Conservation (phyloP, 2,113 vertebrate genomes). For the Myodes glareolus region DNA sequence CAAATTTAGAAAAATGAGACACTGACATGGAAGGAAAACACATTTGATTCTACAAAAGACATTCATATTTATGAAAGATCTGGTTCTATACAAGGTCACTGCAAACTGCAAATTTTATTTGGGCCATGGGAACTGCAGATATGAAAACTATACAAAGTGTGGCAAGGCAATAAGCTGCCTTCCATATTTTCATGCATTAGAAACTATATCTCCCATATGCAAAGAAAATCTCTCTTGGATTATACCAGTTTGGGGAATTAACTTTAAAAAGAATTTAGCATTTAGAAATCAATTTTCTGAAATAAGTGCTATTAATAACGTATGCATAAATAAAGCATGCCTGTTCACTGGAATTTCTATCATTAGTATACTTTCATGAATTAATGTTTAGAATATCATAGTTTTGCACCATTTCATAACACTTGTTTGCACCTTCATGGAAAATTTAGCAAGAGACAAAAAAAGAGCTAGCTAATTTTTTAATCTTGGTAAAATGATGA, state of each 20-base stretch:
- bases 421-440: no score
- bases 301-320: neutral
- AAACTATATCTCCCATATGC: neutral
- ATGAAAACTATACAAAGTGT: neutral
- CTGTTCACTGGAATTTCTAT: neutral
- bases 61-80: neutral
- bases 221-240: neutral
- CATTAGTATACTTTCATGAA: neutral
- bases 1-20: neutral
- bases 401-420: neutral
- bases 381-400: neutral
- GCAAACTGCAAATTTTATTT: neutral
- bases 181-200: neutral
- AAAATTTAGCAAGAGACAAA: neutral
- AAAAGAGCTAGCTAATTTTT: neutral
- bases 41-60: neutral
- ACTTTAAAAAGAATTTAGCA: slow-evolving; percentile 9
- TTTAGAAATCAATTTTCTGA: neutral
- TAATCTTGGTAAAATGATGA: neutral
- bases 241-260: neutral
- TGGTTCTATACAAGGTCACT: neutral
- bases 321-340: neutral
- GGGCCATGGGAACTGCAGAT: neutral
- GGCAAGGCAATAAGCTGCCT: neutral
- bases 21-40: neutral